Evolutionary conservation across 2,797 vertebrate genomes (phyloP).

Genomic region (Melanotaenia parkinsoni): DNA sequence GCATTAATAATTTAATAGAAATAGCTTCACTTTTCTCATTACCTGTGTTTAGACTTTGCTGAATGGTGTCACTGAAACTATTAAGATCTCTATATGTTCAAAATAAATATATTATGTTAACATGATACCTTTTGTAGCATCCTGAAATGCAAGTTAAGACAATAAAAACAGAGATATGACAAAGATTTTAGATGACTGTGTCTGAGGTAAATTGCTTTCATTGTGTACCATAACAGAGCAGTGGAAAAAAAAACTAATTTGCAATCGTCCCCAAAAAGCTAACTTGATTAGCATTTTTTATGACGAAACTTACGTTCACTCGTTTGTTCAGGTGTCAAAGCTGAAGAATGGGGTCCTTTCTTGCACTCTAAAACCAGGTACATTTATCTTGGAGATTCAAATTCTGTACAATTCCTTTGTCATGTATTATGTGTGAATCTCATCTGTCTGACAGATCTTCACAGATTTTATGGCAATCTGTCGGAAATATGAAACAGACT

Average conservation of each 20-base stretch:
- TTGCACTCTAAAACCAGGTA: conserved; percentile 88
- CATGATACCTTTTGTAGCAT: background rate
- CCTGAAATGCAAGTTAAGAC: background rate
- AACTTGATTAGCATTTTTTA: background rate
- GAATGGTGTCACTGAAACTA: too few relatives aligned
- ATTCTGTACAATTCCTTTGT: background rate
- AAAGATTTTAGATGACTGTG: background rate
- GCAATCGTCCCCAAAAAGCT: conserved; percentile 3
- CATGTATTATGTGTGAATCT: background rate
- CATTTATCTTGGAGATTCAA: conserved; percentile 20
- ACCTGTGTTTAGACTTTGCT: background rate
- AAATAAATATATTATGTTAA: background rate
- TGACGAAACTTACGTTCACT: conserved; percentile 8
- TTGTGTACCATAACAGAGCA: conserved; percentile 79
- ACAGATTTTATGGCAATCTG: conserved; percentile 84
- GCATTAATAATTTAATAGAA: too few relatives aligned
- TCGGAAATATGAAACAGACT: conserved; percentile 83
- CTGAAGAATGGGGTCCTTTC: conserved; percentile 88
- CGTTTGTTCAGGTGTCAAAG: conserved; percentile 77
- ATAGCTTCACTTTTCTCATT: fast-evolving
- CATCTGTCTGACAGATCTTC: conserved; percentile 76
- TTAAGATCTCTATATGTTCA: background rate
- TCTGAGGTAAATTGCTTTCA: conserved; percentile 6
- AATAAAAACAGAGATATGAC: background rate
- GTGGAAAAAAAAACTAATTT: conserved; percentile 82